Conservation (phyloP, 1,140 invertebrate genomes). For the Trichonephila clavata region DNA sequence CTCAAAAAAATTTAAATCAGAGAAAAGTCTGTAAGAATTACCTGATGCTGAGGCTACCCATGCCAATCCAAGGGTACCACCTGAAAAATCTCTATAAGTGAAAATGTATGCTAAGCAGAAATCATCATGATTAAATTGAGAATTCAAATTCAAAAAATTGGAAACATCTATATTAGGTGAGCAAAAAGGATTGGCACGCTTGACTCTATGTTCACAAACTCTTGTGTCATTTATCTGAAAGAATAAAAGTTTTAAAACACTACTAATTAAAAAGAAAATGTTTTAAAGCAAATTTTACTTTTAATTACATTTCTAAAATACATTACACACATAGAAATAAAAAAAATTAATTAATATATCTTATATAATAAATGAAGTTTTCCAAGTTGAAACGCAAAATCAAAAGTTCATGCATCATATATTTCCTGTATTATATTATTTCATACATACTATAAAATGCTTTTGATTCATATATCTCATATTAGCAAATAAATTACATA, state of each 20-base stretch:
- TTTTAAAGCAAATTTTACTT: neutral
- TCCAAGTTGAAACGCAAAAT: neutral
- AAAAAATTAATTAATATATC: neutral
- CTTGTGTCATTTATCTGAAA: slow-evolving; percentile 93
- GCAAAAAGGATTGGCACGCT: slow-evolving; percentile 95
- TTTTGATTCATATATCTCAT: too few species aligned
- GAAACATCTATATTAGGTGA: slow-evolving; percentile 99
- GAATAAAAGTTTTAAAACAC: slow-evolving; percentile 6
- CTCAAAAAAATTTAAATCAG: neutral
- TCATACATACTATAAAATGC: too few species aligned
- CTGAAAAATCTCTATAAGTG: slow-evolving; percentile 97
- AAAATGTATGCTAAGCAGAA: slow-evolving; percentile 99
- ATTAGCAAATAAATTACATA: too few species aligned
- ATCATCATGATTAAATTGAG: slow-evolving; percentile 96
- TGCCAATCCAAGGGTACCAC: slow-evolving; percentile 96
- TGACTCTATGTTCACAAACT: slow-evolving; percentile 85
- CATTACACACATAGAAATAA: neutral
- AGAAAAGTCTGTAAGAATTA: slow-evolving; percentile 79
- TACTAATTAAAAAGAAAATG: neutral
- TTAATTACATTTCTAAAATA: neutral
- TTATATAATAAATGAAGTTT: neutral
- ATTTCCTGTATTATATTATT: too few species aligned
- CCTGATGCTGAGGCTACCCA: slow-evolving; percentile 97
- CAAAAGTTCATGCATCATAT: too few species aligned
- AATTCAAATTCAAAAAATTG: slow-evolving; percentile 99